Base-by-base conservation (phyloP, 2,888 invertebrate genomes). In the Asteroscopus sphinx region DNA sequence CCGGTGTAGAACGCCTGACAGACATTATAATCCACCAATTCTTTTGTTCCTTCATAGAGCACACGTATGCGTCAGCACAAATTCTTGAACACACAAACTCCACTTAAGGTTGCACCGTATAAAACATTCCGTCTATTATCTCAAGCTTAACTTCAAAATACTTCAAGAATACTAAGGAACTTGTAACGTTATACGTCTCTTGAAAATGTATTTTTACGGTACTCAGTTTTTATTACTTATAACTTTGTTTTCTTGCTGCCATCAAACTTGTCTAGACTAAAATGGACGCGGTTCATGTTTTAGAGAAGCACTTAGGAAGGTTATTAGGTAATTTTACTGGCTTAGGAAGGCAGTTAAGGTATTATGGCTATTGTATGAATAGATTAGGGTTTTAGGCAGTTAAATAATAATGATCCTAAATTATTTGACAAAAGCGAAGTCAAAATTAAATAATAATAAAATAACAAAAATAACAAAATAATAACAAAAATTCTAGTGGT, bases 221-320 rank as follows among this genome's bases (percentile, higher is more conserved):
- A 46, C 26, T 28, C 35, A 15, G 40, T 62, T 52, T 68, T 76
- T 66, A 63, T 37, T 46, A 42, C 56, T 59, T 62, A 63, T 37
- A 49, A 42, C 56, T 59, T 62, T 59, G 57, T 68, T 73, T 69
- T 69, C 45, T 52, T 39, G 21, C 17, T 26, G 48, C 54, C 57
- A 45, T 72, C 44, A 76, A 51, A 35, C 30, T 46, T 44, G 76
- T 76, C 73, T 76, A 76, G 76, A 73, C 76, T 47, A 45, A 36
- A 53, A 58, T 41, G 58, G 16, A 37, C 42, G 1, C 13, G 36
- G 51, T 48, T 61, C 35, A 46, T 64, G 25, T 58, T 59, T 56
- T 55, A 36, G 28, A 44, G 5, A 40, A 59, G 45, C 57, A 63
- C 61, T 54, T 53, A 55, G 15, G 30, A 6, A 45, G 30, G 28